phyloP scores from a whole-genome alignment of 2,113 vertebrate genomes.

The Colius striatus region DNA sequence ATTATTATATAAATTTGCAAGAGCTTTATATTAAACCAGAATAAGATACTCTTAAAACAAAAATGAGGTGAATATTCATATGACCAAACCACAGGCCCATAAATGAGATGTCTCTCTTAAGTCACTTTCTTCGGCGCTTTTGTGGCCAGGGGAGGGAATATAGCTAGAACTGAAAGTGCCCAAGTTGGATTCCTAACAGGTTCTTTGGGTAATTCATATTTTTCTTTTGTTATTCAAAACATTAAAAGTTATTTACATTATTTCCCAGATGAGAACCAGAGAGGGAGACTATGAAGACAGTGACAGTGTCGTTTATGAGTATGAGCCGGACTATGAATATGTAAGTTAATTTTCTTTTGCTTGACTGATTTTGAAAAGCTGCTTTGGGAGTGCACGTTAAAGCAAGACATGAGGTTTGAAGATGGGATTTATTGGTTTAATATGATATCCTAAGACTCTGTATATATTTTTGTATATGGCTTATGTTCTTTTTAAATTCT shows the following conservation, averaged over 20 bases:
- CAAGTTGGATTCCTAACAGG: background rate
- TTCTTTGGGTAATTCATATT: background rate
- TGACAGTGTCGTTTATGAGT: slow-evolving; percentile 65
- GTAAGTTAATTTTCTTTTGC: slow-evolving; percentile 59
- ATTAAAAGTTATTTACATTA: slow-evolving; percentile 27
- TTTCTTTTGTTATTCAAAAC: background rate
- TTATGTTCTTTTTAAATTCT: background rate
- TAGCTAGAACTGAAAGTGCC: background rate
- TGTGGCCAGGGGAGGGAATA: background rate
- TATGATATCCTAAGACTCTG: background rate
- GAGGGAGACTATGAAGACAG: slow-evolving; percentile 63
- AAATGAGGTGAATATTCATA: background rate
- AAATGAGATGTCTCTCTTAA: background rate
- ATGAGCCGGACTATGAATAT: slow-evolving; percentile 61
- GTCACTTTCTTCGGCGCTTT: background rate
- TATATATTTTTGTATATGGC: background rate
- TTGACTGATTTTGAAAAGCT: background rate
- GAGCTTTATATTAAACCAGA: background rate
- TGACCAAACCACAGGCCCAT: background rate
- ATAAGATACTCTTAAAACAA: background rate
- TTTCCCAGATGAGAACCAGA: slow-evolving; percentile 54
- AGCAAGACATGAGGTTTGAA: background rate
- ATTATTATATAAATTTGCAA: background rate
- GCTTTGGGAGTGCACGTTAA: background rate
- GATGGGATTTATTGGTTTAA: background rate